Evolutionary conservation across 2,113 vertebrate species (phyloP).

Genomic region (Crotophaga sulcirostris): DNA sequence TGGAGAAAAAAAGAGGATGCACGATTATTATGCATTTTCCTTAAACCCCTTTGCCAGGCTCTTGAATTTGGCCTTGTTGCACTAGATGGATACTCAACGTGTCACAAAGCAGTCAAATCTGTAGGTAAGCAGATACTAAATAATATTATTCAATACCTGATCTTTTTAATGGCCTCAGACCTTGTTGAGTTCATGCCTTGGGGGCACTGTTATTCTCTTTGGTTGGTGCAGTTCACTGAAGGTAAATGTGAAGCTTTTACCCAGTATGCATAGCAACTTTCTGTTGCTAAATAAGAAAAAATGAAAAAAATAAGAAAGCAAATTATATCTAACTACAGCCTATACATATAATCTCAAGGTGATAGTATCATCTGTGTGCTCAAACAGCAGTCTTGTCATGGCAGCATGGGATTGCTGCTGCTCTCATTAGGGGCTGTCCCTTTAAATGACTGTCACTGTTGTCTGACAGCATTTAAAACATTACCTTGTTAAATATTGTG

Average conservation of each 20-base stretch:
- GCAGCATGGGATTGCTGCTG: fast-evolving
- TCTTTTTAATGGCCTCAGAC: background rate
- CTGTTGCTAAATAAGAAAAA: background rate
- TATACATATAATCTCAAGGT: background rate
- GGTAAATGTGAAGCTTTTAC: background rate
- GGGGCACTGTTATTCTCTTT: background rate
- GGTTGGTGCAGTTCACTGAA: background rate
- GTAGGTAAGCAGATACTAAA: background rate
- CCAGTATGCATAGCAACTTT: background rate
- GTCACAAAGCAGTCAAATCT: background rate
- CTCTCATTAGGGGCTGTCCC: background rate
- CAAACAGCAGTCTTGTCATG: fast-evolving
- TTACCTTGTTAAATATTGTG: background rate
- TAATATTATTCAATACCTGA: background rate
- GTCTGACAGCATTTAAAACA: background rate
- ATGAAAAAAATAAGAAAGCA: background rate
- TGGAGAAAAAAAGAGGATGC: background rate
- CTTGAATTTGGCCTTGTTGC: background rate
- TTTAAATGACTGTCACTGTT: background rate
- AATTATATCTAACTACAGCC: fast-evolving
- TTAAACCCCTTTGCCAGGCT: background rate
- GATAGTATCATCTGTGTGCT: background rate
- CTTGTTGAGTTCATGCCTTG: background rate
- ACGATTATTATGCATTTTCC: background rate
- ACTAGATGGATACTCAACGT: background rate